Evolutionary conservation across 2,113 vertebrate species (phyloP).

Genomic region (Centropus unirufus): DNA sequence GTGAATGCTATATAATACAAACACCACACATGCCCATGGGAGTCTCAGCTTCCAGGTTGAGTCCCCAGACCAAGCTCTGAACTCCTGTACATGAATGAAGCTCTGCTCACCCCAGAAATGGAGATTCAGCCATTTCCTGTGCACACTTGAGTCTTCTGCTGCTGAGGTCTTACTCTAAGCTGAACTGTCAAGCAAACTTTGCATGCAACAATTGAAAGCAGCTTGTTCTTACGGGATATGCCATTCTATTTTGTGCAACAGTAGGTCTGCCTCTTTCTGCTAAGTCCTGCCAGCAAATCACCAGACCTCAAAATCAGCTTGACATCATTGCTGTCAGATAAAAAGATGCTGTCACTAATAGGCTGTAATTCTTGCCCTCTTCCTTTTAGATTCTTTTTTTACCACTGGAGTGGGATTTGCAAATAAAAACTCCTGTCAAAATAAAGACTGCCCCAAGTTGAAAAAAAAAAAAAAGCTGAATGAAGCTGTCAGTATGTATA

Average conservation of each 20-base stretch:
- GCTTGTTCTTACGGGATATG: neutral
- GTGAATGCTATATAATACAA: neutral
- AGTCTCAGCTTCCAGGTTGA: neutral
- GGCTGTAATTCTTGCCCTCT: neutral
- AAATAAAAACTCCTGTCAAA: neutral
- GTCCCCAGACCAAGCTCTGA: neutral
- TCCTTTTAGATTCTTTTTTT: neutral
- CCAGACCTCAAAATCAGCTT: rapidly evolving
- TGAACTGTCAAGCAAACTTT: neutral
- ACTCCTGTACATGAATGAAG: neutral
- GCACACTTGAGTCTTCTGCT: neutral
- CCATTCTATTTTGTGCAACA: neutral
- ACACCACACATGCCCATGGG: rapidly evolving
- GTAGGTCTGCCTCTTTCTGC: neutral
- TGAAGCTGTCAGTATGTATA: neutral
- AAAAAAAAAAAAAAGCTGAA: neutral
- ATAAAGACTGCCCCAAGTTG: neutral
- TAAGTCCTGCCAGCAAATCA: neutral
- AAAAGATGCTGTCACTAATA: neutral
- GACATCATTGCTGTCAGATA: neutral
- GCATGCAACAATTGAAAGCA: neutral
- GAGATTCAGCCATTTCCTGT: neutral
- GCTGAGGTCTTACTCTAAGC: neutral
- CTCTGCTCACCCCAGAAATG: neutral
- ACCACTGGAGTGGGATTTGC: neutral